These are phyloP conservation scores for Lepidurus couesii DNA, from an alignment of 1,140 invertebrate species.

Conservation along the genomic window DNA sequence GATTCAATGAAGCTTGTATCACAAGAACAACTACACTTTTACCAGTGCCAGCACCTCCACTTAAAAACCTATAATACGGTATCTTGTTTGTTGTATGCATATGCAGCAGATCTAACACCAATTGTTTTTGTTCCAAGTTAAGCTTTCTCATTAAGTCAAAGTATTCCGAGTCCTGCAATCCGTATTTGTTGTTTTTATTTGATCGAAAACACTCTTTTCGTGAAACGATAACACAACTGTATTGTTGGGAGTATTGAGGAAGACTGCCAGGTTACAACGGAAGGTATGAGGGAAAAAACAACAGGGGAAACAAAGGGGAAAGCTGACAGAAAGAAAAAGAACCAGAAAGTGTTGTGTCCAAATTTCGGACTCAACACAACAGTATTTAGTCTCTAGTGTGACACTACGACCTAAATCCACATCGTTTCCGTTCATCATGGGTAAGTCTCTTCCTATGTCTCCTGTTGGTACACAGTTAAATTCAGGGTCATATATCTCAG, in stretches of 20 bases:
- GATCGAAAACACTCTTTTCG: too few species aligned
- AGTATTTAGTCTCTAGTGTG: not conserved
- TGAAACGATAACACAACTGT: too few species aligned
- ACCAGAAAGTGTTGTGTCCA: too few species aligned
- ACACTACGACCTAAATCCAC: not conserved
- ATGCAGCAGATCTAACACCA: conserved; percentile 37
- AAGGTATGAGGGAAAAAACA: too few species aligned
- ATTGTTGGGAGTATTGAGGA: too few species aligned
- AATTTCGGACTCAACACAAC: too few species aligned
- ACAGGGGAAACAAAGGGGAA: too few species aligned
- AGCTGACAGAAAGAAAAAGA: too few species aligned
- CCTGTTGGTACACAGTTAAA: not conserved
- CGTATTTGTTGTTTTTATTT: too few species aligned
- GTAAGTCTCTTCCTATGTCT: not conserved
- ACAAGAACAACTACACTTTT: conserved; percentile 32
- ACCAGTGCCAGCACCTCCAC: conserved; percentile 38
- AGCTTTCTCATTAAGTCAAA: conserved; percentile 30
- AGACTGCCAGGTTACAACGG: too few species aligned
- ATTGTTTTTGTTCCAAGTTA: conserved; percentile 36
- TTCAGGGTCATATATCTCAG: not conserved
- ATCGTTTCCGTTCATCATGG: not conserved
- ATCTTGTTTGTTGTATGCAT: conserved; percentile 34
- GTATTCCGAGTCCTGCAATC: conserved; percentile 20
- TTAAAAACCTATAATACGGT: conserved; percentile 37
- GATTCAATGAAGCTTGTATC: not conserved